Percentiles rank a stretch among this genome's conserved stretches.
Conservation (phyloP, 1,140 invertebrate species). For the Rhysida immarginata region DNA sequence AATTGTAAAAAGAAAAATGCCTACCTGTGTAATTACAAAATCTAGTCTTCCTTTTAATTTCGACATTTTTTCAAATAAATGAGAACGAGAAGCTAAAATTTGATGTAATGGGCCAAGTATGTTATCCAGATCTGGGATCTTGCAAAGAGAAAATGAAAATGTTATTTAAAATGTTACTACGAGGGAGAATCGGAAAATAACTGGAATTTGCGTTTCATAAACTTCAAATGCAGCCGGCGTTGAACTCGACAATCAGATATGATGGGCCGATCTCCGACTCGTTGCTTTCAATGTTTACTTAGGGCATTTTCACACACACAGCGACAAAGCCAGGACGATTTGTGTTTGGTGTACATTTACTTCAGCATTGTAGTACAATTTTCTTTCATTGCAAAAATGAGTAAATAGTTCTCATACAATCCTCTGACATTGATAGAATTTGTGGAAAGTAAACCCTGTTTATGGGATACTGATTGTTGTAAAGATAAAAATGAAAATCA, state of each 20-base stretch:
- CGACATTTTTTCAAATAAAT: slow-evolving; percentile 3
- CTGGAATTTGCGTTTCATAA: not conserved
- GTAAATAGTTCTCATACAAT: no score
- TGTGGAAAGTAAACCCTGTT: no score
- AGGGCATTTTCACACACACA: not conserved
- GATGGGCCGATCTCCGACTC: not conserved
- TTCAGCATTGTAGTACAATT: no score
- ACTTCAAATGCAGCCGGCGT: not conserved
- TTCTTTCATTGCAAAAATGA: no score
- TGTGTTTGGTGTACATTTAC: no score
- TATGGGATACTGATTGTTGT: no score
- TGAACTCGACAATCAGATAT: not conserved
- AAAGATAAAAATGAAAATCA: no score
- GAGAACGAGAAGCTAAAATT: not conserved
- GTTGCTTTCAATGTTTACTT: not conserved
- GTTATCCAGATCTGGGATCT: not conserved
- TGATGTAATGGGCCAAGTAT: not conserved
- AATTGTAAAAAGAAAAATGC: no score
- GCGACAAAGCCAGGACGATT: no score
- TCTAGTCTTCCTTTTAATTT: slow-evolving; percentile 2
- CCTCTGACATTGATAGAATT: no score
- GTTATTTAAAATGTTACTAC: not conserved
- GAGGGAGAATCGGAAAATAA: not conserved
- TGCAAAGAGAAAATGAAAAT: not conserved
- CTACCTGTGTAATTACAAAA: not conserved